Base-by-base conservation (phyloP, 2,888 invertebrate genomes). In the Thysanoteuthis rhombus region DNA sequence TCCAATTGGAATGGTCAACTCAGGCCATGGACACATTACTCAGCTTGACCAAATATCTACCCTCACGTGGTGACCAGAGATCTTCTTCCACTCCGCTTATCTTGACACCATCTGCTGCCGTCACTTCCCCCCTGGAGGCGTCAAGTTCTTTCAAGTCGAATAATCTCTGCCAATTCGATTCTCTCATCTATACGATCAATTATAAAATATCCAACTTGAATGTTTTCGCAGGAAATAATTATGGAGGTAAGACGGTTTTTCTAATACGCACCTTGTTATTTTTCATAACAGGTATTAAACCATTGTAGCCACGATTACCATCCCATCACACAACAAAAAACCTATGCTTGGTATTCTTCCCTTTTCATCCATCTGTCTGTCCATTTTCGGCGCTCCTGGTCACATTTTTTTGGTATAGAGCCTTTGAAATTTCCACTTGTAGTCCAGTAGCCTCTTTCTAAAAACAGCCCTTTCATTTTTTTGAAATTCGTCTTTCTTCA, bases 1-100 rank as follows among this genome's bases (percentile, higher is more conserved):
- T 96, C 10, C 96, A 96, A 93, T 32, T 96, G 36, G 97, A 97
- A 94, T 96, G 96, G 96, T 96, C 96, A 8, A 94, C 96, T 5
- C 95, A 94, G 47, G 95, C 96, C 0, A 94, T 96, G 40, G 94
- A 94, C 92, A 94, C 95, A n/a, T 93, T 96, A 32, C 94, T 95
- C 19, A 95, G 95, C 36, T 94, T 42, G 38, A 92, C 40, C 28
- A 89, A 89, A 28, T 89, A 45, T 19, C 42, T 39, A 39, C 42
- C 91, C 58, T 28, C 93, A 2, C 47, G 93, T n/a, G n/a, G n/a
- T n/a, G n/a, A n/a, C 38, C 45, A 89, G 91, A 90, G 47, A 93
- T 92, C 45, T n/a, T 92, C 45, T n/a, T 93, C 75, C 36, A 38
- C 90, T n/a, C 90, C 89, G 4, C 52, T 39, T 40, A n/a, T 90